Conservation (phyloP, 2,113 vertebrate genomes). For the Naja naja region DNA sequence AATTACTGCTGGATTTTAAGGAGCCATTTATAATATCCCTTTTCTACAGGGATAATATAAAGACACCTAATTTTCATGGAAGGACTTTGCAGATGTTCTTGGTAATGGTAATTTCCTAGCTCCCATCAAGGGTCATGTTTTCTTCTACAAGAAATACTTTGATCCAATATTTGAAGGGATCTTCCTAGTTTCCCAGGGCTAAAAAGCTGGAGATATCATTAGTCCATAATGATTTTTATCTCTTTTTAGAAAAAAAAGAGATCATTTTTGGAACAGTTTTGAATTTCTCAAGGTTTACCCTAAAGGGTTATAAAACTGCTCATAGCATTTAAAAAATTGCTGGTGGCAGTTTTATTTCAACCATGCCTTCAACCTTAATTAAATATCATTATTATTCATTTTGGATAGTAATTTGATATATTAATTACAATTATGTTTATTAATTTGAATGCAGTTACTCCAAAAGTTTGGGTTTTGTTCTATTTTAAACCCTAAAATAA, state of each 20-base stretch:
- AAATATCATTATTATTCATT: background rate
- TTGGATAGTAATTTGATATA: background rate
- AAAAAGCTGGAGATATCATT: background rate
- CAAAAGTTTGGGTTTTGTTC: background rate
- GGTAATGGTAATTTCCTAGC: background rate
- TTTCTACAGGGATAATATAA: background rate
- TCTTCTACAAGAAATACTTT: background rate
- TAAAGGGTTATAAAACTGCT: background rate
- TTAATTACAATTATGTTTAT: background rate
- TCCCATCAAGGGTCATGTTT: background rate
- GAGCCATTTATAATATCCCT: background rate
- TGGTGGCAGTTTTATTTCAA: background rate
- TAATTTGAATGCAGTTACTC: background rate
- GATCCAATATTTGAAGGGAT: background rate
- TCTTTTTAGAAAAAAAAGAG: background rate
- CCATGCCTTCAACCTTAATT: background rate
- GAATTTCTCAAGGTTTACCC: background rate
- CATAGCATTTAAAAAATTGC: background rate
- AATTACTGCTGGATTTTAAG: background rate
- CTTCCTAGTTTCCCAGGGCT: background rate
- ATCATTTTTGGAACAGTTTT: background rate
- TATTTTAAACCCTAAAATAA: background rate
- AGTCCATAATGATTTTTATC: background rate
- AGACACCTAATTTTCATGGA: background rate
- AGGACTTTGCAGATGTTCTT: background rate